Evolutionary conservation across 2,113 vertebrate genomes (phyloP).

Genomic region (Triplophysa rosa): DNA sequence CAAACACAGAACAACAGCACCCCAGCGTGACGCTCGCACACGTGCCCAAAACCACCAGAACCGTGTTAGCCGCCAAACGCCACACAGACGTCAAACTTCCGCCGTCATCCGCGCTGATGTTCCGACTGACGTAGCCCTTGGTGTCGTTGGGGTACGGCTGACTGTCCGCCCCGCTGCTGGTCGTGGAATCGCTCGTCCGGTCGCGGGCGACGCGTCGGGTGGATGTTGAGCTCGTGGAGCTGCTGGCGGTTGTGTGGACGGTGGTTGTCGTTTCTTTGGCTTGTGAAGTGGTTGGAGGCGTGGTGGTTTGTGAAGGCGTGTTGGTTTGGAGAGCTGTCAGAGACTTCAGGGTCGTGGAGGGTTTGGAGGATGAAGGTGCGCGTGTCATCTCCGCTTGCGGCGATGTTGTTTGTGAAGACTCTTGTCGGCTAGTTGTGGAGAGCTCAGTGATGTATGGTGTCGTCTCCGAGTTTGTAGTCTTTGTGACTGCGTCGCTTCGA

Average conservation of each 20-base stretch:
- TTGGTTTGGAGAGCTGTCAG: neutral
- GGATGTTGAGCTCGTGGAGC: neutral
- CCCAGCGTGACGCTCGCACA: conserved; percentile 73
- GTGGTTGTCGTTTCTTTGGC: conserved; percentile 2
- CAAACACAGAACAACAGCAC: conserved; percentile 77
- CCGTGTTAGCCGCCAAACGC: conserved; percentile 65
- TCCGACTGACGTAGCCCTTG: conserved; percentile 73
- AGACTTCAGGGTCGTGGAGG: neutral
- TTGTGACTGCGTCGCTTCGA: neutral
- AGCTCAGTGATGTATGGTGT: neutral
- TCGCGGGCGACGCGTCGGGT: neutral
- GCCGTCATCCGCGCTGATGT: conserved; percentile 67
- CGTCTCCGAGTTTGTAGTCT: neutral
- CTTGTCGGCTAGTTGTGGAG: neutral
- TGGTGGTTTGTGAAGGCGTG: neutral
- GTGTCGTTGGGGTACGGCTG: conserved; percentile 79
- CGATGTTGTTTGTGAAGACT: neutral
- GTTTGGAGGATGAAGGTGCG: neutral
- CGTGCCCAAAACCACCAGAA: conserved; percentile 75
- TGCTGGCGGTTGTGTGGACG: neutral
- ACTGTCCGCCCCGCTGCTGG: conserved; percentile 67
- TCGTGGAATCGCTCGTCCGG: conserved; percentile 33
- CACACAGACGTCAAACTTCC: conserved; percentile 57
- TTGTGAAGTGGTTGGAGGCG: neutral
- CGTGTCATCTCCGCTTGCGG: neutral